Percentiles rank a stretch among this genome's conserved stretches.
Conservation (phyloP, 2,797 vertebrate genomes). For the Hylomyscus alleni region DNA sequence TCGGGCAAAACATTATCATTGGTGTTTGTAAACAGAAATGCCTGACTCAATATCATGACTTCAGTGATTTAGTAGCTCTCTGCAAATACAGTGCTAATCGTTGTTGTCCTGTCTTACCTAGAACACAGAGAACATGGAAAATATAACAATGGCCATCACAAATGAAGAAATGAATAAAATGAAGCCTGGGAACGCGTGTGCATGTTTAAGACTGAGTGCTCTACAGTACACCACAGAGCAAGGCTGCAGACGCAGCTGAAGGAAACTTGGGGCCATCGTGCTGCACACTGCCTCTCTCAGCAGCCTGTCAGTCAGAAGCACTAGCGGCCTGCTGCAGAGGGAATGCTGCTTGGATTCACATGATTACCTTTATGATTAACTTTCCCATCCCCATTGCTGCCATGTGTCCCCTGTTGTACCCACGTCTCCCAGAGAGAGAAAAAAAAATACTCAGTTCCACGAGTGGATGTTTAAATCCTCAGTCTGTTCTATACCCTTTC, state of each 20-base stretch:
- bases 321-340: conserved; percentile 72
- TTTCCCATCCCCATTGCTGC: conserved; percentile 82
- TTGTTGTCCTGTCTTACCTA: conserved; percentile 49
- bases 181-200: neutral
- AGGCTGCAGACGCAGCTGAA: conserved; percentile 46
- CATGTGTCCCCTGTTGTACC: conserved; percentile 62
- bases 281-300: conserved; percentile 31
- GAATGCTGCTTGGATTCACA: conserved; percentile 84
- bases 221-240: neutral
- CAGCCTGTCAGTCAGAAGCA: conserved; percentile 83
- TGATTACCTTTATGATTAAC: conserved; percentile 88
- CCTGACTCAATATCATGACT: conserved; percentile 41
- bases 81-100: conserved; percentile 37
- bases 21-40: conserved; percentile 53
- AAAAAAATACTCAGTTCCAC: conserved; percentile 46
- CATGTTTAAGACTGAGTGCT: neutral
- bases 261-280: conserved; percentile 22
- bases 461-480: conserved; percentile 8
- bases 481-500: neutral
- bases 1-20: neutral
- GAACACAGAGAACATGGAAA: conserved; percentile 7
- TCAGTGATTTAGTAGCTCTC: conserved; percentile 70
- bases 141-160: neutral
- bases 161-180: neutral
- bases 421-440: conserved; percentile 43